Conservation (phyloP, 2,113 vertebrate species). For the Myotis lucifugus region DNA sequence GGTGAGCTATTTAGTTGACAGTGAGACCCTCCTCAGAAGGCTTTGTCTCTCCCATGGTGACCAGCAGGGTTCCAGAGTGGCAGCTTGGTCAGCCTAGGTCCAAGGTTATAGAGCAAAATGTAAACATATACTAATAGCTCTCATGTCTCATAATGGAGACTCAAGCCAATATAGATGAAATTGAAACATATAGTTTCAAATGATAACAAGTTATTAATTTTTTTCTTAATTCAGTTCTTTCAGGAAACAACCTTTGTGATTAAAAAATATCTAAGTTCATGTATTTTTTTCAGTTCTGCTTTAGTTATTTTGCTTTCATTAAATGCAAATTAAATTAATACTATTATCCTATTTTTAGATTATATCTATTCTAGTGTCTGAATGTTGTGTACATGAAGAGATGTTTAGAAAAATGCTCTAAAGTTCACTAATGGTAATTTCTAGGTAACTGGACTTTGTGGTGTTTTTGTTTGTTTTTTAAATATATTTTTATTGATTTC, state of each 20-base stretch:
- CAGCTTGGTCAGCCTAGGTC: not conserved
- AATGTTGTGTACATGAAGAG: not conserved
- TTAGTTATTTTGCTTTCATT: not conserved
- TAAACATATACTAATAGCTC: not conserved
- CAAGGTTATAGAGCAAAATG: not conserved
- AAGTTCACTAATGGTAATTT: not conserved
- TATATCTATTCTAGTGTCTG: not conserved
- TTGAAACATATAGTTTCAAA: not conserved
- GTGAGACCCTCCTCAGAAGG: not conserved
- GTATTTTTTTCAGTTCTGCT: not conserved
- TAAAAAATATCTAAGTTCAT: not conserved
- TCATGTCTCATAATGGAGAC: too few species aligned
- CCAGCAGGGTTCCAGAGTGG: not conserved
- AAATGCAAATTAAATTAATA: not conserved
- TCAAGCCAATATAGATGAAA: not conserved
- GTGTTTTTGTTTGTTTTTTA: not conserved
- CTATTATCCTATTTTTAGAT: not conserved
- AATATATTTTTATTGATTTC: too few species aligned
- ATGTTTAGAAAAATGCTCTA: not conserved
- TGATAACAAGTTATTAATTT: not conserved
- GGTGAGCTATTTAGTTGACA: not conserved
- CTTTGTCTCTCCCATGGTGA: not conserved
- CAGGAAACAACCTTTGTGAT: not conserved
- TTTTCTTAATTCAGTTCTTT: not conserved
- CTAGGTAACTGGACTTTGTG: not conserved